Base-by-base conservation (phyloP, 2,888 invertebrate genomes). In the Dolomedes plantarius region DNA sequence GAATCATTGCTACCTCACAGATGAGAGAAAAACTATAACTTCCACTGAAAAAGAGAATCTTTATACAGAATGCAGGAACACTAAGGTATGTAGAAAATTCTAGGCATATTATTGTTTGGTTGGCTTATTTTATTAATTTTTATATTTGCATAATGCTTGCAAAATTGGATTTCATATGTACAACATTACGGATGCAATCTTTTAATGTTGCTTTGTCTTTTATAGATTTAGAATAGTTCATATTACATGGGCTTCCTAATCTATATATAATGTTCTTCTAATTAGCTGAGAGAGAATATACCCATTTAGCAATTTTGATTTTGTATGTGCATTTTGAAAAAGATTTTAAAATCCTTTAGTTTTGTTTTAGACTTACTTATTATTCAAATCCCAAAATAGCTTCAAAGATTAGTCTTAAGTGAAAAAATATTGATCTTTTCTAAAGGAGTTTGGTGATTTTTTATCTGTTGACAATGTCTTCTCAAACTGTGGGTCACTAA, bases 171-270 rank as follows among this genome's bases (percentile, higher is more conserved):
- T 65, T 65, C 29, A 65, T n/a, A 16, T 29, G n/a, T 31, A 29
- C 62, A 62, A 62, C 16, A 16, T 29, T n/a, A 65, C 65, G 65
- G 65, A 65, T 65, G 65, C 65, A 74, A 71, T 71, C 28, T 41
- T 71, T 27, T 46, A 71, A 46, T 28, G 7, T 19, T 65, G 41
- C n/a, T 32, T 75, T 41, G 11, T 13, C 19, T 65, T 75, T 64
- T 50, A 73, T 65, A 65, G 46, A 32, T 73, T 23, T 75, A 81
- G 74, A 39, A 74, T 64, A 74, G 50, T 68, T 75, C 68, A 75
- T 75, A 68, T 81, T 74, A 62, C 69, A 67, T 75, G 81, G 81
- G 81, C 81, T 81, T 81, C 81, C 81, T 81, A 62, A 56, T 56
- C 56, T 56, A 56, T 56, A 56, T 56, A 56, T 56, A 11, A 56